Evolutionary conservation across 2,113 vertebrate species (phyloP), one percentile per base, ranked within the genome.

Genomic region (Triplophysa siluroides): DNA sequence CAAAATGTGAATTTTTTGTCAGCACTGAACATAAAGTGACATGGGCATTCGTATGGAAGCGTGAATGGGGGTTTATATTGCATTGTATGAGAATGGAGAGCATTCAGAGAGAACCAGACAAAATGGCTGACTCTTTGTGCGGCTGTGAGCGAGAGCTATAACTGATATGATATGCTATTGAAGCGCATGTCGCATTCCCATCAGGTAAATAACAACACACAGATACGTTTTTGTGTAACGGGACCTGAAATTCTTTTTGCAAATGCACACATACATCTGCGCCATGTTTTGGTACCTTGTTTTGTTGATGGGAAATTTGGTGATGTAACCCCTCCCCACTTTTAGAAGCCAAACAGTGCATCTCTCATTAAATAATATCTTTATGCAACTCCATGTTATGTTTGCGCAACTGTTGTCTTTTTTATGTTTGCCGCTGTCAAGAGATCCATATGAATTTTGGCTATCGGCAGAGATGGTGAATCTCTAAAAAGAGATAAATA

Each of bases 111-210:
- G 83, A 86, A 77, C 76, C 78, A 87, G 86, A 92, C 90, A 93
- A 93, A 92, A 93, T 93, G 92, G 92, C 90, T 84, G 88, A 90
- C 76, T 26, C 88, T 88, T 77, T 90, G 86, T 88, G 88, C 87
- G 87, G 38, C 61, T 38, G 89, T 89, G 85, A 89, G 86, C 84
- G n/a, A 71, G 65, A 43, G 81, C 38, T 84, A 77, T 82, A 88
- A 84, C 85, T 23, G 66, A 79, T 52, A 76, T 23, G 23, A 43
- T 56, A 74, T 56, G 33, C 33, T 38, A 38, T 43, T 80, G 62
- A 50, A 56, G 16, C 12, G 2, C 67, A 65, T 12, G n/a, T n/a
- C 19, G 69, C 47, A 52, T 78, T 77, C 66, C 12, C 58, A 65
- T 82, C 38, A 19, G 21, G 52, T 66, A 47, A 56, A 60, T 82